Evolutionary conservation across 2,113 vertebrate species (phyloP), one percentile per base, ranked within the genome.

Genomic region (Xerus inauris): DNA sequence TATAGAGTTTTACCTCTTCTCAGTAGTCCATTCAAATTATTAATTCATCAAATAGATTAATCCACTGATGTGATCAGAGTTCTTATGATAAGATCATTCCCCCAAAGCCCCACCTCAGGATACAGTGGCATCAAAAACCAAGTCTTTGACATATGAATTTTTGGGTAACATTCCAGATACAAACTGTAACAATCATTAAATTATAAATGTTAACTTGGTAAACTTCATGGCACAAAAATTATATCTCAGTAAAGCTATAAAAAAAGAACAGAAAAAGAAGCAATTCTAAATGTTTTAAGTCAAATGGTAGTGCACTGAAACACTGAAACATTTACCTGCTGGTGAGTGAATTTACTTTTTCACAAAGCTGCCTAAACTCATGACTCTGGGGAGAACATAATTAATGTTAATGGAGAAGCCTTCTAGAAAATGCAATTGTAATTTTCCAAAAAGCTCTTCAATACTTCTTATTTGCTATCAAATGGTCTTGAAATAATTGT

Each of bases 401-500:
- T 89, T 95, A 97, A 96, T 77, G 6, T 40, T 81, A 96, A 95
- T 7, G 64, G 35, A 69, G 24, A 97, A 95, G 96, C 59, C 40
- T 96, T 80, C 45, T 90, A 94, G 81, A 45, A 26, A 93, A 67
- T 20, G 47, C 20, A 89, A 94, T n/a, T 95, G 30, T 67, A 92
- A 97, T 97, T 94, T 97, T 95, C 96, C 54, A 89, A 96, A 95
- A 91, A 92, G 40, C 32, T 93, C 6, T 22, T 89, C 14, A 96
- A 89, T 97, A 77, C 69, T 94, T 95, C 1, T 94, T 95, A 30
- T 79, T 47, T 47, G 8, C 3, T 97, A n/a, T 97, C 91, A 97
- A 92, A 96, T 79, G 40, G 73, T 96, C 82, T 96, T 95, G 88
- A 96, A 97, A 96, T 97, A 95, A 96, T 95, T 96, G 82, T 97